Evolutionary conservation across 2,113 vertebrate species (phyloP).

Genomic region (Hippolais icterina): DNA sequence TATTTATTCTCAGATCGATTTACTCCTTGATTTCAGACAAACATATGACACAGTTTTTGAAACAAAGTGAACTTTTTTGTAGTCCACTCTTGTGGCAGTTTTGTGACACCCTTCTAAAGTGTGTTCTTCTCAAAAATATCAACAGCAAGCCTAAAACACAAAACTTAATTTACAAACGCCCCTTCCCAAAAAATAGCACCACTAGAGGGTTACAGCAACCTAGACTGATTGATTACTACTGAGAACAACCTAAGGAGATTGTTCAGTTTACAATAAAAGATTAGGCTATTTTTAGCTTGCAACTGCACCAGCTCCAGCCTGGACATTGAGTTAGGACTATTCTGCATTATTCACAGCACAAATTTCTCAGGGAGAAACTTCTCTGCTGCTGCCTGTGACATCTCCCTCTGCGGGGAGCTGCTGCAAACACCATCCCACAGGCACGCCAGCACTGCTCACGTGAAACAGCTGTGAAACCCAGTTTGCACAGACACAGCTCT

Average conservation of each 20-base stretch:
- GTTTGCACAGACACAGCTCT: not conserved
- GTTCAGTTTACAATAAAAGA: not conserved
- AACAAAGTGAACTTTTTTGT: not conserved
- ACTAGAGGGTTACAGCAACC: not conserved
- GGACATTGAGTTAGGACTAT: not conserved
- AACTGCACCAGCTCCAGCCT: not conserved
- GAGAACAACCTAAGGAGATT: not conserved
- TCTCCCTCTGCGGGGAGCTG: not conserved
- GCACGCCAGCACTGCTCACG: fast-evolving
- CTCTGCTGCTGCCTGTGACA: not conserved
- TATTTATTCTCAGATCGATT: slow-evolving; percentile 8
- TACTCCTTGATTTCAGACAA: not conserved
- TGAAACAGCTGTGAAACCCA: not conserved
- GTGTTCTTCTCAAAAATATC: slow-evolving; percentile 5
- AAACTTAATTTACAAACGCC: not conserved
- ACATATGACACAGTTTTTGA: not conserved
- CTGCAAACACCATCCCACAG: not conserved
- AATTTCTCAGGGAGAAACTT: not conserved
- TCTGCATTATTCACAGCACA: not conserved
- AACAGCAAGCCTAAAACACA: not conserved
- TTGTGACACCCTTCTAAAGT: not conserved
- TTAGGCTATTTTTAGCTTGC: not conserved
- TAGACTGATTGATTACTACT: not conserved
- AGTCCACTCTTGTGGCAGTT: not conserved
- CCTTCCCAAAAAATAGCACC: not conserved